Conservation (phyloP, 1,140 invertebrate genomes). For the Brachionus calyciflorus region DNA sequence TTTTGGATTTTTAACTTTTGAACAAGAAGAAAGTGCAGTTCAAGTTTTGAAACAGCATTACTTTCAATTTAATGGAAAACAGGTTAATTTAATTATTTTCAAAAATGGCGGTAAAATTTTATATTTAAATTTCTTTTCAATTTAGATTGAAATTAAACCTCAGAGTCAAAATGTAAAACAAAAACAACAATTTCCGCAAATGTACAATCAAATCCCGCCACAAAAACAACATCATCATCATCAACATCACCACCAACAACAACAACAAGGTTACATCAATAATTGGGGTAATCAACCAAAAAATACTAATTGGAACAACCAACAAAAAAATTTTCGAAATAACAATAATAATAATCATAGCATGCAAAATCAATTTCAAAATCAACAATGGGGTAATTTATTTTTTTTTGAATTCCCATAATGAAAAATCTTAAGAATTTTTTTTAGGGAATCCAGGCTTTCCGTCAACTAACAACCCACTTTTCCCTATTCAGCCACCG, state of each 20-base stretch:
- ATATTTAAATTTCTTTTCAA: background rate
- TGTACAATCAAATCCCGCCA: background rate
- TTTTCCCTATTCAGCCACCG: constrained; percentile 1
- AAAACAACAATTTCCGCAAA: constrained; percentile 36
- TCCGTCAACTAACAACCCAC: background rate
- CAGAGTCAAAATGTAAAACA: constrained; percentile 18
- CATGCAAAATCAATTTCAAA: constrained; percentile 11
- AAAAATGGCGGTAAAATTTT: no score
- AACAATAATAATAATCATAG: background rate
- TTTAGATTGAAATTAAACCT: constrained; percentile 32
- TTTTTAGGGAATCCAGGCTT: background rate
- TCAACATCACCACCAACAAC: background rate
- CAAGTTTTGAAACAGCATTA: constrained; percentile 31
- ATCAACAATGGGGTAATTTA: constrained; percentile 16
- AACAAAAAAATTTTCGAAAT: background rate
- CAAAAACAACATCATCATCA: constrained; percentile 17
- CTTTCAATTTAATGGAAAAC: constrained; percentile 29
- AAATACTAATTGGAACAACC: constrained; percentile 2
- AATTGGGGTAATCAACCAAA: constrained; percentile 23
- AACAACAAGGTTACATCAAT: background rate
- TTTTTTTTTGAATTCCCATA: no score
- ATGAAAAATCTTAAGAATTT: background rate
- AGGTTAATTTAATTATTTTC: background rate
- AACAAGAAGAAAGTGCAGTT: constrained; percentile 68
- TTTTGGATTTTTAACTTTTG: constrained; percentile 94